These are phyloP conservation scores for Ciconia maguari DNA, from an alignment of 2,113 vertebrate genomes.

Conservation along the genomic window DNA sequence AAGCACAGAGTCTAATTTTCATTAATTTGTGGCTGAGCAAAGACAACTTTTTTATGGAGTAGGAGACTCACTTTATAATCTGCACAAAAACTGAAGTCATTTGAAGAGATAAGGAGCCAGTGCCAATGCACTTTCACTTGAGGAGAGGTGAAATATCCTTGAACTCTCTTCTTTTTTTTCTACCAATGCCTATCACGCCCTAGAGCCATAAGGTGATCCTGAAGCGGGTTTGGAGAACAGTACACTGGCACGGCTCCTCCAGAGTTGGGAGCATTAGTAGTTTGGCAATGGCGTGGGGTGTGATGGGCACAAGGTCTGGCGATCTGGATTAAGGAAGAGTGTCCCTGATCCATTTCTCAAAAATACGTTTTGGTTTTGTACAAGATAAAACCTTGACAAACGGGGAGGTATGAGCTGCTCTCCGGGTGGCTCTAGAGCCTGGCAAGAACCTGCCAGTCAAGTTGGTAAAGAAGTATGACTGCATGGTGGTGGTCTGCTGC, in stretches of 20 bases:
- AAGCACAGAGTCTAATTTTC: neutral
- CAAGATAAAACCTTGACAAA: neutral
- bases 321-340: neutral
- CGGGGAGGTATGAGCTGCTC: neutral
- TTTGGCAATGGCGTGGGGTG: no score
- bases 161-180: neutral
- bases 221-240: neutral
- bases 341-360: neutral
- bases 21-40: neutral
- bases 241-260: accelerated
- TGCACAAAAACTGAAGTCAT: neutral
- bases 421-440: neutral
- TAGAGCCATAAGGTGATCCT: neutral
- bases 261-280: no score
- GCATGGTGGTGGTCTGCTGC: neutral
- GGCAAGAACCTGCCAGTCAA: neutral
- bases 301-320: no score
- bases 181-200: accelerated
- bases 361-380: neutral
- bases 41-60: neutral
- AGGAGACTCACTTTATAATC: neutral
- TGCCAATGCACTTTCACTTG: neutral
- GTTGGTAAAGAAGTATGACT: neutral
- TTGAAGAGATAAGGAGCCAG: neutral
- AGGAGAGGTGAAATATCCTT: neutral